These are phyloP conservation scores for Bujurquina vittata DNA, from an alignment of 2,113 vertebrate species.

Conservation along the genomic window DNA sequence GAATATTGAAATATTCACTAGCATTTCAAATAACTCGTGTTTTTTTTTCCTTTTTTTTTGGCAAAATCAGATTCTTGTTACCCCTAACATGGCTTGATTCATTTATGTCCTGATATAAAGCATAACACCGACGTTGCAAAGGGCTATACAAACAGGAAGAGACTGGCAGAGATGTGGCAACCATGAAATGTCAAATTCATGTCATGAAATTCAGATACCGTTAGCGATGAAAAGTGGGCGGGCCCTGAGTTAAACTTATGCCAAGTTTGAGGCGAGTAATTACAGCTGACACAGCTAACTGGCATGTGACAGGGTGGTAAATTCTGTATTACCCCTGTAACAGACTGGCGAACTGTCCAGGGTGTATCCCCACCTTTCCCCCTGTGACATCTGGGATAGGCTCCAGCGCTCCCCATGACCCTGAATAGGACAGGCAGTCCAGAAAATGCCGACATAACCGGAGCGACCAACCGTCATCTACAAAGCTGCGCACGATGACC, in stretches of 20 bases:
- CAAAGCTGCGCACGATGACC: background rate
- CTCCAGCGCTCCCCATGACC: background rate
- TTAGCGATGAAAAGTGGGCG: background rate
- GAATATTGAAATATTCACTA: constrained; percentile 12
- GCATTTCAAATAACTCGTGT: background rate
- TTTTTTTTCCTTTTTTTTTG: constrained; percentile 15
- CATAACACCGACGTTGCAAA: background rate
- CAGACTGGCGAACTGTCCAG: background rate
- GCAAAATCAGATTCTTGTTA: background rate
- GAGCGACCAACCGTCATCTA: background rate
- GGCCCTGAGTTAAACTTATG: background rate
- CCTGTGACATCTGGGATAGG: background rate
- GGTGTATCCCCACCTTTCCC: background rate
- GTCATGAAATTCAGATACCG: background rate
- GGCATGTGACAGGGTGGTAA: background rate
- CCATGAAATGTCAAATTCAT: background rate
- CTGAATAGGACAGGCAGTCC: no score
- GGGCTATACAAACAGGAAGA: constrained; percentile 1
- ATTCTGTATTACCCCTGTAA: background rate
- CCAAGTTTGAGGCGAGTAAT: background rate
- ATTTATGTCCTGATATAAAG: background rate
- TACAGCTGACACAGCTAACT: background rate
- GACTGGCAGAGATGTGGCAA: constrained; percentile 1
- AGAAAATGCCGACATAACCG: no score
- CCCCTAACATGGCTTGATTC: background rate